Base-by-base conservation (phyloP, 2,113 vertebrate genomes). In the Caranx ignobilis region DNA sequence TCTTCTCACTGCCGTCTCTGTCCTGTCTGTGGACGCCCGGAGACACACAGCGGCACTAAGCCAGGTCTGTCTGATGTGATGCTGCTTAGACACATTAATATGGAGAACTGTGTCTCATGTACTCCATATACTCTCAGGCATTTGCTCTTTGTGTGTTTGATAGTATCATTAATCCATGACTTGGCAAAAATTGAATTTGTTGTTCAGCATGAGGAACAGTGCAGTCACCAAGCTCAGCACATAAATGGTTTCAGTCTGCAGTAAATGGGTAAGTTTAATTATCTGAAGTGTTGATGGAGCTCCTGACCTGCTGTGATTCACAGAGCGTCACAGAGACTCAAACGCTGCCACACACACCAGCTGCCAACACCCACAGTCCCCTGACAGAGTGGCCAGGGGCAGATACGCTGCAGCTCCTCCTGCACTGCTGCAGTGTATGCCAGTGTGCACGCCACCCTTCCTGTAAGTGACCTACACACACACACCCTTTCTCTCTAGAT, bases 391-490 rank as follows among this genome's bases (percentile, higher is more conserved):
- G 1, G 35, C 7, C 18, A 65, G 63, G 47, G 71, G 75, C 31
- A 50, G 78, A 91, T 94, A 93, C 57, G 68, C 89, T 4, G 45
- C 80, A 1, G 77, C 92, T 0, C 59, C 79, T 21, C 79, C 93
- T n/a, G 39, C 78, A 6, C 67, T 93, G 0, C 39, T 96, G 41
- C 95, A 95, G 0, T 47, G 92, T 47, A 68, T 95, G 87, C 91
- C 96, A 50, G 93, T 93, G 1, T 89, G 80, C 2, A 63, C 95
- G 10, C 65, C 96, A 10, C 3, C 96, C 31, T 86, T 94, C 16
- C 76, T 94, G 95, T 95, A 77, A 94, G 94, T 89, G 45, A 35
- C 9, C 35, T 37, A 6, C 35, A 5, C 31, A 6, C 50, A 4
- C 61, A 26, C 39, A 61, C 32, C 12, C 15, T 18, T 6, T 48